Percentiles rank a stretch among this genome's conserved stretches.
Evolutionary conservation across 2,113 vertebrate genomes (phyloP).

Genomic region (Lanius collurio): DNA sequence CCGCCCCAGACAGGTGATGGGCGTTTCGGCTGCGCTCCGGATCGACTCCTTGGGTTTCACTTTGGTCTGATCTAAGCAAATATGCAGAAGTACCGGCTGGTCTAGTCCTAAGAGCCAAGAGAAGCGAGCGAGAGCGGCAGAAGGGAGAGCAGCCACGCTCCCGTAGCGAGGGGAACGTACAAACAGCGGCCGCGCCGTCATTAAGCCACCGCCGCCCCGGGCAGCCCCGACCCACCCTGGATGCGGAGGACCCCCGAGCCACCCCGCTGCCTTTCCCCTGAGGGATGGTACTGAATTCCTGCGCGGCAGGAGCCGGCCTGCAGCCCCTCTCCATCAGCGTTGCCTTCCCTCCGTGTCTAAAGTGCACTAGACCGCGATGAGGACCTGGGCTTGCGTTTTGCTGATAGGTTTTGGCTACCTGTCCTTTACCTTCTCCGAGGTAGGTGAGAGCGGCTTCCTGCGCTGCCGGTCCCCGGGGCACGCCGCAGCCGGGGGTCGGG

Average conservation of each 20-base stretch:
- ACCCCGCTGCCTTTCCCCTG: slow-evolving; percentile 73
- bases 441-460: slow-evolving; percentile 69
- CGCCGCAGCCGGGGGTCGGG: not conserved
- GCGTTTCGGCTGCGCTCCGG: slow-evolving; percentile 67
- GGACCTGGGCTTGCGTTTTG: slow-evolving; percentile 84
- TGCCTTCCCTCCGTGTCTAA: slow-evolving; percentile 76
- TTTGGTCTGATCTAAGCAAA: slow-evolving; percentile 76
- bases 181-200: slow-evolving; percentile 41
- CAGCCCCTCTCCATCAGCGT: slow-evolving; percentile 82
- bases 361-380: slow-evolving; percentile 90
- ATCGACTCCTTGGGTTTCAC: slow-evolving; percentile 77
- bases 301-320: slow-evolving; percentile 87
- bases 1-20: slow-evolving; percentile 77
- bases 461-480: not conserved
- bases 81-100: slow-evolving; percentile 79
- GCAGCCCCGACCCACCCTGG: slow-evolving; percentile 58
- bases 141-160: slow-evolving; percentile 25
- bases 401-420: slow-evolving; percentile 90
- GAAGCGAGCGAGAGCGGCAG: slow-evolving; percentile 42
- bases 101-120: slow-evolving; percentile 65
- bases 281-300: slow-evolving; percentile 92
- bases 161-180: slow-evolving; percentile 50
- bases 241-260: slow-evolving; percentile 66
- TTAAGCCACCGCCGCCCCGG: slow-evolving; percentile 36
- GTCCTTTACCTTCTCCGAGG: slow-evolving; percentile 86